Evolutionary conservation across 2,797 vertebrate species (phyloP).

Genomic region (Pelochelys cantorii): DNA sequence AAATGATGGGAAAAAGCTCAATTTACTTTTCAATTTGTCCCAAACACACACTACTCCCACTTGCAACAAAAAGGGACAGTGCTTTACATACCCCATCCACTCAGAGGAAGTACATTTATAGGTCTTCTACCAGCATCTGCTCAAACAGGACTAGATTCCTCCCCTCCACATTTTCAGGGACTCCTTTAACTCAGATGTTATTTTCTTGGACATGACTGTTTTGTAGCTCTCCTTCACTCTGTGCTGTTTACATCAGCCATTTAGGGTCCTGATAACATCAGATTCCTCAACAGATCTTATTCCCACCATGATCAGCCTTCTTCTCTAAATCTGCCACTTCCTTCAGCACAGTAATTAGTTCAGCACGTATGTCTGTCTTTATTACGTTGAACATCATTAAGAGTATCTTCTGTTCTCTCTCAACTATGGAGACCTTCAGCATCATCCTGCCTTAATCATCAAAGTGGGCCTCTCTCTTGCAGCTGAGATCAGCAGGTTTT

Average conservation of each 20-base stretch:
- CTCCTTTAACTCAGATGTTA: not conserved
- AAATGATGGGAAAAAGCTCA: not conserved
- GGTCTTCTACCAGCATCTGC: not conserved
- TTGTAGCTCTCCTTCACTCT: conserved; percentile 10
- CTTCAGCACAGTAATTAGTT: no score
- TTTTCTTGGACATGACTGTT: not conserved
- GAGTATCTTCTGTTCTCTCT: no score
- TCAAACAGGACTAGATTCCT: not conserved
- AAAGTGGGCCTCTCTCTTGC: no score
- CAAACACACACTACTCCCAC: not conserved
- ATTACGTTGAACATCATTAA: no score
- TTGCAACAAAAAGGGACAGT: not conserved
- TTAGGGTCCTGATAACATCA: not conserved
- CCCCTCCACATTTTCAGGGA: not conserved
- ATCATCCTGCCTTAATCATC: no score
- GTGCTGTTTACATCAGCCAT: not conserved
- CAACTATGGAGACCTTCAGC: no score
- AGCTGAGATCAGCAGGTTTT: no score
- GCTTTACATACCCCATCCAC: not conserved
- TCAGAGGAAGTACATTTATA: not conserved
- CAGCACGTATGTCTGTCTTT: no score
- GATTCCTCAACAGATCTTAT: not conserved
- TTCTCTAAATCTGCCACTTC: no score
- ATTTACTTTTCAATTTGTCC: conserved; percentile 3
- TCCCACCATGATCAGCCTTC: not conserved